Base-by-base conservation (phyloP, 1,140 invertebrate genomes). In the Steinernema khuongi region DNA sequence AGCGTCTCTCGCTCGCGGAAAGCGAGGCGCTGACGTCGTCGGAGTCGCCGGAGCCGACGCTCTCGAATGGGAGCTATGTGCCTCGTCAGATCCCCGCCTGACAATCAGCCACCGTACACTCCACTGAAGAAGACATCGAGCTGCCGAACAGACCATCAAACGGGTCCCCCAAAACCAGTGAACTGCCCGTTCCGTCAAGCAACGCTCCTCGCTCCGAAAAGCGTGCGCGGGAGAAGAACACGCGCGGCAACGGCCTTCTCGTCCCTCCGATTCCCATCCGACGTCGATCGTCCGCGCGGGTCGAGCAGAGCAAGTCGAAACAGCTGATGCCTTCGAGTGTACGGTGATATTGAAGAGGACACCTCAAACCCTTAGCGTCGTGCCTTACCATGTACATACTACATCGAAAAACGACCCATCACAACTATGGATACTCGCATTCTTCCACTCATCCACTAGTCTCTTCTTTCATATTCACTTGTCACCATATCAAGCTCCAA, bases 81-180 rank as follows among this genome's bases (percentile, higher is more conserved):
- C 50, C 50, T 14, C 50, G 11, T 7, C 50, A 60, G 50, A 60
- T 60, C 19, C 50, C 50, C 4, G 50, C 50, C 50, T 60, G 50
- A 60, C 50, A 60, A 60, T 60, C 50, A 60, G 50, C 50, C 50
- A 60, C 50, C 50, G 50, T 60, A 60, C 50, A 22, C 50, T 60
- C 50, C 19, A 14, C 50, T 14, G 26, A 26, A 7, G 50, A 60
- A 60, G 50, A 60, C 50, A 60, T 60, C 50, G 50, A 60, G 50
- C 50, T 60, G 50, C 50, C 50, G 2, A 60, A 60, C 50, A 11
- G 7, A 60, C 50, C 50, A 60, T 60, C 50, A 7, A 60, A 60
- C 50, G 50, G 50, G 50, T 60, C 50, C 14, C 26, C 50, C 11
- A 60, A 11, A 26, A 60, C 50, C 4, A 60, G 4, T 22, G 50